Conservation (phyloP, 2,888 invertebrate genomes). For the Laothoe populi region DNA sequence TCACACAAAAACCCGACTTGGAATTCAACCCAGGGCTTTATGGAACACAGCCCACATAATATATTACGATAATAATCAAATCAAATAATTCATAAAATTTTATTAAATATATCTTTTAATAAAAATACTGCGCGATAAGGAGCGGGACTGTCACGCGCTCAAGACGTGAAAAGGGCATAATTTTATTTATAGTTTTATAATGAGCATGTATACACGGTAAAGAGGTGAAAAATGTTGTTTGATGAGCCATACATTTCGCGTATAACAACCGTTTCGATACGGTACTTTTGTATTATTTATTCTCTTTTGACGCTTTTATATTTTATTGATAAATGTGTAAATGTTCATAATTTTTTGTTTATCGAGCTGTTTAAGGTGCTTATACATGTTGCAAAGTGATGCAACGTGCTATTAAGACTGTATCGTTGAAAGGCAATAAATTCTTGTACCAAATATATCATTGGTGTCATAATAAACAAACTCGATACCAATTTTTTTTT, state of each 20-base stretch:
- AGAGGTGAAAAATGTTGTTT: conserved; percentile 35
- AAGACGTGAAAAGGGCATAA: conserved; percentile 72
- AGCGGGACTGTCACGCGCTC: conserved; percentile 62
- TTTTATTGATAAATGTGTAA: not conserved
- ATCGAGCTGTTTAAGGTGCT: not conserved
- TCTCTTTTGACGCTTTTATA: not conserved
- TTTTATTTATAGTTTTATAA: conserved; percentile 83
- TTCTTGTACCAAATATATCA: too few relatives aligned
- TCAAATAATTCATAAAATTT: conserved; percentile 13
- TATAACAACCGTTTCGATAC: conserved; percentile 25
- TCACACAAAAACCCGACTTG: not conserved
- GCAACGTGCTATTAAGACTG: too few relatives aligned
- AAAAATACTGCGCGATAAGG: conserved; percentile 48
- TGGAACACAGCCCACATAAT: not conserved
- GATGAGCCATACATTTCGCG: conserved; percentile 26
- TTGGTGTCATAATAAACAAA: too few relatives aligned
- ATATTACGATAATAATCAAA: not conserved
- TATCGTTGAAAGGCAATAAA: too few relatives aligned
- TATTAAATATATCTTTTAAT: not conserved
- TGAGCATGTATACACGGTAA: conserved; percentile 72
- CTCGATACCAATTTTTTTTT: too few relatives aligned
- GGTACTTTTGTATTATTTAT: conserved; percentile 2
- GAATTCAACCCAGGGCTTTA: not conserved
- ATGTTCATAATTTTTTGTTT: not conserved
- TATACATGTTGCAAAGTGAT: too few relatives aligned